Evolutionary conservation across 1,140 invertebrate genomes (phyloP).

Genomic region (Diorhabda carinulata): DNA sequence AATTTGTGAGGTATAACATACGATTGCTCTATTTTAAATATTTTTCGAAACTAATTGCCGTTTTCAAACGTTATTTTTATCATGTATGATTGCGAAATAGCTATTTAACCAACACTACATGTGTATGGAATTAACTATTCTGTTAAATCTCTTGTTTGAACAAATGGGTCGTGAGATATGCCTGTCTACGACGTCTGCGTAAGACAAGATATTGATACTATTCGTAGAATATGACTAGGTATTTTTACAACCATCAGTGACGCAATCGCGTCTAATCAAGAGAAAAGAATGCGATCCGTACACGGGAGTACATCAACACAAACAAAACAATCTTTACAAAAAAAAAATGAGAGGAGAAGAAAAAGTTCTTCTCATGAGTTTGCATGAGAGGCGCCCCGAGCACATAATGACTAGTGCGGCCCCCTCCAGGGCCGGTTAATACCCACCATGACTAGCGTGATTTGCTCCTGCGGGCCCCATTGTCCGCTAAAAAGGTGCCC

Average conservation of each 20-base stretch:
- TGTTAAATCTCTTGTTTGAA: too few species aligned
- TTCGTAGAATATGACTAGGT: not conserved
- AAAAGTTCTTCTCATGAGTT: constrained; percentile 12
- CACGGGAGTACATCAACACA: constrained; percentile 12
- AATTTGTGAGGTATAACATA: too few species aligned
- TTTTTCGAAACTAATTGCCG: too few species aligned
- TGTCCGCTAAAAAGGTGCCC: constrained; percentile 27
- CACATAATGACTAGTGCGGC: constrained; percentile 15
- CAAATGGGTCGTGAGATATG: too few species aligned
- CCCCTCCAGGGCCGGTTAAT: constrained; percentile 25
- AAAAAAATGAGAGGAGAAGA: constrained; percentile 1
- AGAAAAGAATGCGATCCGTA: constrained; percentile 14
- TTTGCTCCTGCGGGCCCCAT: constrained; percentile 22
- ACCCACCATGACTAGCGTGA: constrained; percentile 28
- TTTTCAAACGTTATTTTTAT: too few species aligned
- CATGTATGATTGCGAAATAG: too few species aligned
- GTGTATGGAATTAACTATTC: too few species aligned
- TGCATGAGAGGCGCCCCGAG: constrained; percentile 10
- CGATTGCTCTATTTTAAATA: too few species aligned
- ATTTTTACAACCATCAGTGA: constrained; percentile 4
- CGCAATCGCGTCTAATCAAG: constrained; percentile 13
- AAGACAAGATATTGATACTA: too few species aligned
- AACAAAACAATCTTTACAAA: constrained; percentile 7
- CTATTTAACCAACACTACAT: too few species aligned
- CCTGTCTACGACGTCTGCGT: too few species aligned